phyloP scores from a whole-genome alignment of 1,140 invertebrate genomes.

The Eupristina koningsbergeri region DNA sequence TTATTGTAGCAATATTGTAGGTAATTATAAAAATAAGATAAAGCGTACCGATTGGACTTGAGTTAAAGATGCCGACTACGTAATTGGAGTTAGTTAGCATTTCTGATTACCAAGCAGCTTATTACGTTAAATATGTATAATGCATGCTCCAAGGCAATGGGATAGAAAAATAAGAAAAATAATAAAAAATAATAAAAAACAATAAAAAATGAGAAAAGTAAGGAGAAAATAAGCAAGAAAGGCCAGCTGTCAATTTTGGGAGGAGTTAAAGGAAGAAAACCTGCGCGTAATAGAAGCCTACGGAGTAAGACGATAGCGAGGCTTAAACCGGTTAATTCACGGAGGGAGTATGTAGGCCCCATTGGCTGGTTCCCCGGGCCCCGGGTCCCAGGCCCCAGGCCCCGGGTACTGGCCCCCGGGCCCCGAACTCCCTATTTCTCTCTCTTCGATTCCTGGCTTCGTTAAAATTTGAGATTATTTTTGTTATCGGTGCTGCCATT shows the following conservation, averaged over 20 bases:
- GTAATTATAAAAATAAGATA: constrained; percentile 46
- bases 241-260: constrained; percentile 49
- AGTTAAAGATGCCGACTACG: constrained; percentile 59
- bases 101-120: constrained; percentile 62
- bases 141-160: constrained; percentile 50
- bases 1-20: constrained; percentile 16
- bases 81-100: constrained; percentile 48
- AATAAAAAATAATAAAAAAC: no score
- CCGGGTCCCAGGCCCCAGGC: not conserved
- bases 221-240: no score
- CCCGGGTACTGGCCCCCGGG: not conserved
- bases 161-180: constrained; percentile 32
- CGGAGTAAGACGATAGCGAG: constrained; percentile 35
- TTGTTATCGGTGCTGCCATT: not conserved
- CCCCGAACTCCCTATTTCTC: not conserved
- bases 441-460: constrained; percentile 13
- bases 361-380: not conserved
- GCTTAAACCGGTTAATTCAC: constrained; percentile 60
- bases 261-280: constrained; percentile 34
- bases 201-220: no score
- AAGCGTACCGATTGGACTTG: constrained; percentile 54
- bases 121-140: constrained; percentile 59
- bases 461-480: constrained; percentile 29
- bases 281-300: constrained; percentile 15
- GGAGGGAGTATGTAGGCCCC: constrained; percentile 6